A percentile compares a stretch with the other conserved stretches of the same genome.
Conservation (phyloP, 2,888 invertebrate species). For the Synergus itoensis region DNA sequence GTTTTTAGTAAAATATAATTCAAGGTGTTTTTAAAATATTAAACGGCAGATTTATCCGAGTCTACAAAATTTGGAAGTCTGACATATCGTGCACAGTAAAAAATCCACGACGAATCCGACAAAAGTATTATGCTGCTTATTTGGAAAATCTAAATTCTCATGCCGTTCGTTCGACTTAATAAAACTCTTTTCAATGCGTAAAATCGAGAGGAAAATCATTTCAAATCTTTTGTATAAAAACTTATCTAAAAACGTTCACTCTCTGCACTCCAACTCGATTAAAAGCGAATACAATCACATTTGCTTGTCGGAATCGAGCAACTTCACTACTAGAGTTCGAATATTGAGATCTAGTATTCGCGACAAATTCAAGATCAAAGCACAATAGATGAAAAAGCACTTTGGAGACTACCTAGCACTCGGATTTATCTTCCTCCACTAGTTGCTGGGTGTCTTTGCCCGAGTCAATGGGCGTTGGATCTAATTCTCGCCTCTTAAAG, state of each 20-base stretch:
- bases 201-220: conserved; percentile 16
- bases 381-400: conserved; percentile 62
- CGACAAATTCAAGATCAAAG: conserved; percentile 56
- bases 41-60: conserved; percentile 26
- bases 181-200: conserved; percentile 6
- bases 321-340: conserved; percentile 36
- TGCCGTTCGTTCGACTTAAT: background rate
- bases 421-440: conserved; percentile 91
- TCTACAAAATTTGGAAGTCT: conserved; percentile 1
- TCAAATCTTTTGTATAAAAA: conserved; percentile 35
- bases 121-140: conserved; percentile 20
- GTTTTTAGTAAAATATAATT: background rate
- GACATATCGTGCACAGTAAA: conserved; percentile 13
- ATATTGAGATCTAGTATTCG: conserved; percentile 4
- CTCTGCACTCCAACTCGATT: conserved; percentile 25
- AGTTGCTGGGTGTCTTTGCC: conserved; percentile 95
- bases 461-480: conserved; percentile 90
- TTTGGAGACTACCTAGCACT: conserved; percentile 71
- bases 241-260: conserved; percentile 28
- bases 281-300: conserved; percentile 35
- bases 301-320: conserved; percentile 16
- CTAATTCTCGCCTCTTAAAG: conserved; percentile 87
- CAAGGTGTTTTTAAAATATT: background rate
- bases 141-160: conserved; percentile 9
- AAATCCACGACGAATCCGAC: background rate